Base-by-base conservation (phyloP, 2,113 vertebrate species). In the Terrapene triunguis region DNA sequence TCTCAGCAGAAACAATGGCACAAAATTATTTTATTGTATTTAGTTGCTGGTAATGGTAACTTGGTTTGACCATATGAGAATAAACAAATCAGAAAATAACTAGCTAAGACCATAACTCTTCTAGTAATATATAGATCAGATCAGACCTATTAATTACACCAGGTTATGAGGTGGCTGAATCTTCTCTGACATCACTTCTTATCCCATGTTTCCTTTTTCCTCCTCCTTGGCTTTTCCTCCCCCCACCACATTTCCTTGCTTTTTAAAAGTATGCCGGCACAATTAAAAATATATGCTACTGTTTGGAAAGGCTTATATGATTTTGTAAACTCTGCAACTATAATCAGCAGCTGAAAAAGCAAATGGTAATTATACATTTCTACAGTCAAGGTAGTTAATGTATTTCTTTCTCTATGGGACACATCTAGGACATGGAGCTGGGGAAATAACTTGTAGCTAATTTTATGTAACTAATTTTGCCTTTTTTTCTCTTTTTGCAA, bases 1-100 rank as follows among this genome's bases (percentile, higher is more conserved):
- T 27, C 9, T 96, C 89, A 93, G 94, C 88, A 89, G 95, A 96
- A 94, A 96, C 92, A 93, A 89, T 72, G 85, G 62, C 53, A 72
- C 84, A 89, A 89, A 92, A 94, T 44, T 89, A 90, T 90, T 94
- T 81, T 80, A 21, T 50, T 80, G 24, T 50, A 0, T 16, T 84
- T 93, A 91, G 82, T 82, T 65, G 55, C 3, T 5, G 17, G 69
- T 42, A n/a, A 82, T 93, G 92, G 92, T 59, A 86, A 92, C 93
- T 29, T 81, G 79, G 96, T 95, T 53, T 92, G 38, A 89, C 80
- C 87, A 35, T 84, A 90, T 86, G 84, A 84, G 91, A 93, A 27
- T 88, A 92, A 92, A 87, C 78, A 82, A 84, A 50, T 92, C 42
- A 94, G 88, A 89, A 91, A 84, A 81, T 35, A 35, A 62, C 21